Evolutionary conservation across 2,113 vertebrate genomes (phyloP).

Genomic region (Phalacrocorax pelagicus): DNA sequence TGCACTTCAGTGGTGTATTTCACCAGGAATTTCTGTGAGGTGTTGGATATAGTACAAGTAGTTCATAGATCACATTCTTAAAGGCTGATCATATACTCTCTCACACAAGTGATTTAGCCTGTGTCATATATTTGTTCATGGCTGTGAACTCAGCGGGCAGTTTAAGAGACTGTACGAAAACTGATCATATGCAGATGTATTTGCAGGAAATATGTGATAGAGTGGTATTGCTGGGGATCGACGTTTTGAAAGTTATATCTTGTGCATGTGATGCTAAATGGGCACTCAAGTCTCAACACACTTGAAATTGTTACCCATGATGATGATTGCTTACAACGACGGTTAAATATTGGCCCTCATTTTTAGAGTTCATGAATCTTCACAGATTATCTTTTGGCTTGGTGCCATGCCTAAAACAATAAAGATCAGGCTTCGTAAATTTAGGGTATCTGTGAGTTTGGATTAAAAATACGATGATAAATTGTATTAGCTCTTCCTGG

Average conservation of each 20-base stretch:
- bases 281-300: background rate
- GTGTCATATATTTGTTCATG: background rate
- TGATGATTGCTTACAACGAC: background rate
- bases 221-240: background rate
- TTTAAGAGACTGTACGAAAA: background rate
- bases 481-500: background rate
- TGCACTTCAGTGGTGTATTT: background rate
- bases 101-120: background rate
- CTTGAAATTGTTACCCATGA: background rate
- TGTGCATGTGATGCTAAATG: background rate
- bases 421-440: background rate
- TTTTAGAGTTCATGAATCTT: background rate
- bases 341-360: background rate
- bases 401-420: background rate
- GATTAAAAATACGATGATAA: background rate
- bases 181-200: background rate
- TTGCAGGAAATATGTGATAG: background rate
- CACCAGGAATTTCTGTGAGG: background rate
- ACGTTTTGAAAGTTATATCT: background rate
- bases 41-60: background rate
- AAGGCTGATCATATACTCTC: background rate
- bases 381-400: background rate
- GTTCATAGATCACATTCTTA: background rate
- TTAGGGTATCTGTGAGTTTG: background rate
- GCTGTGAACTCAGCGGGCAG: background rate